Base-by-base conservation (phyloP, 2,888 invertebrate genomes). In the Coenonympha glycerion region DNA sequence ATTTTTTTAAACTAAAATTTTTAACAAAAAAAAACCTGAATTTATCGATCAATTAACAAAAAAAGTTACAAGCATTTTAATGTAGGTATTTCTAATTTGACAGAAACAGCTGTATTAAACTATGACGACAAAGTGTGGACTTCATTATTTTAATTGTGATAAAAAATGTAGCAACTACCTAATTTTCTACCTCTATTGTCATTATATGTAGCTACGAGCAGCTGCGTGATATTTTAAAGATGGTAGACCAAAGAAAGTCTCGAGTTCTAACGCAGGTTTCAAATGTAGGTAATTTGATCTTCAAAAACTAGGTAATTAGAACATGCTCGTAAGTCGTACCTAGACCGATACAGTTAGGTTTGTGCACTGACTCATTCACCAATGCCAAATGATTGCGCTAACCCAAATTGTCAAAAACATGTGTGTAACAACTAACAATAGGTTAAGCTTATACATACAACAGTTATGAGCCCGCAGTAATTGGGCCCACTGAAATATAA, bases 251-350 rank as follows among this genome's bases (percentile, higher is more conserved):
- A 41, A 42, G 42, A 45, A 42, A 45, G 28, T 72, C 64, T 65
- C 18, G 41, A 19, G 28, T 19, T 22, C 22, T 22, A 44, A 44
- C 31, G 15, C 31, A 15, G 13, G 33, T 68, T 65, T 69, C 67
- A 52, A 55, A 57, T 72, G 66, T 72, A 69, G 70, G 73, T 77
- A 76, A 76, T 69, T 64, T 70, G 71, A 77, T 78, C 72, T 69
- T 66, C 69, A 72, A 73, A 74, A 85, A 78, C 76, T 83, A 65
- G 84, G 82, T 67, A 79, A 83, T 68, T 75, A 66, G 86, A 79
- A 66, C 84, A 72, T 68, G 65, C 67, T 71, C 61, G 62, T 69
- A 77, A 65, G 67, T 71, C 61, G 62, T 69, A 77, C 75, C 71
- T 75, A 79, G 72, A 69, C 64, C 58, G 66, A 66, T 68, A 77